Evolutionary conservation across 2,797 vertebrate species (phyloP), one percentile per base, ranked within the genome.

Genomic region (Hypotaenidia okinawae): DNA sequence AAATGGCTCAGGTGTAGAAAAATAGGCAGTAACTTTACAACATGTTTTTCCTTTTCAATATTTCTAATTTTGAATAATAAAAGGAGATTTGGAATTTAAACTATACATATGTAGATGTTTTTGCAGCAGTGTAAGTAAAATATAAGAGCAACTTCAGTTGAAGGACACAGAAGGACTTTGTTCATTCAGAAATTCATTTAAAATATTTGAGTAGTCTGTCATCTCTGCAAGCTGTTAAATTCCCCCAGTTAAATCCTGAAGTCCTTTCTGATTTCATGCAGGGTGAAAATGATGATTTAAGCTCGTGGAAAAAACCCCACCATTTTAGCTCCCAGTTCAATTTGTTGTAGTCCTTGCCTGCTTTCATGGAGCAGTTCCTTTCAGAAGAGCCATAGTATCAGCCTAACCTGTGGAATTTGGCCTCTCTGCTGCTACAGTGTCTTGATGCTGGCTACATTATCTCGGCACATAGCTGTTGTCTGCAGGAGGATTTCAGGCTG

Each of bases 191-290:
- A 52, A 52, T 87, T 84, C 58, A 74, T 95, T 92, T 94, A 79
- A 95, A 94, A 84, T 30, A 35, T 89, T 95, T 81, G 72, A 94
- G 75, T 87, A 80, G 54, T 91, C 92, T 92, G 72, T 96, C 74
- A 62, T 90, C 73, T 92, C 64, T 86, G 33, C 81, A 94, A 95
- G 85, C 93, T 91, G 80, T 93, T 96, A 90, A 94, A 94, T 90
- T 87, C 80, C 27, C 22, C 0, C 2, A 82, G 63, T 94, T 93
- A 94, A 91, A 91, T 92, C 64, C 68, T 74, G 22, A 87, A 92
- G 87, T 76, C 52, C 22, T 91, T 86, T 90, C 83, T 95, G 77
- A 87, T 89, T 95, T 95, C 58, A 39, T 70, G 22, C n/a, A 63
- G 83, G 61, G 52, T 75, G 25, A 59, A 92, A 96, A 89, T 52